These are phyloP conservation scores for Eurypyga helias DNA, from an alignment of 2,113 vertebrate genomes.

Conservation along the genomic window DNA sequence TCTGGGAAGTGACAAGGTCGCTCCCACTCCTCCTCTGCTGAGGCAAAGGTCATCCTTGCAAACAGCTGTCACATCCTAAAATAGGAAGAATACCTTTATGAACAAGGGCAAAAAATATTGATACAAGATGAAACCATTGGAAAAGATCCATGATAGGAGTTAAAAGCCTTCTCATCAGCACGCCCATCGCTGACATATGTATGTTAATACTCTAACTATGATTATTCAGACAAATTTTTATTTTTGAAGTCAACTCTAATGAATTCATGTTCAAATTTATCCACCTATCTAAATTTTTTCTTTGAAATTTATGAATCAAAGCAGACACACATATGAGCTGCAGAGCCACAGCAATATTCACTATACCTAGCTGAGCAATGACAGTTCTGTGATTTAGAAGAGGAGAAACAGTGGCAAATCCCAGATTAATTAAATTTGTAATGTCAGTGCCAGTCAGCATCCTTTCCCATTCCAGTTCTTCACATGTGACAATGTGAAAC, in stretches of 20 bases:
- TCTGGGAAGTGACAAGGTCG: background rate
- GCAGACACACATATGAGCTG: background rate
- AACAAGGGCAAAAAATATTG: background rate
- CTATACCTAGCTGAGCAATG: background rate
- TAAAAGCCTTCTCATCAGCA: background rate
- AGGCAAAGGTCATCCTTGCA: background rate
- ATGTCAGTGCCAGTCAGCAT: background rate
- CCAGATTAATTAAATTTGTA: slow-evolving; percentile 34
- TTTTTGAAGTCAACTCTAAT: background rate
- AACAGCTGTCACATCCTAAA: background rate
- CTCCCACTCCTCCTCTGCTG: background rate
- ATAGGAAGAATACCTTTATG: background rate
- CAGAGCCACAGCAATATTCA: slow-evolving; percentile 12
- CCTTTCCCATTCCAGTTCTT: background rate
- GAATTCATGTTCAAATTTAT: slow-evolving; percentile 23
- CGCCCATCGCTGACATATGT: background rate
- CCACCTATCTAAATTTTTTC: background rate
- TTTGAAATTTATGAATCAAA: slow-evolving; percentile 31
- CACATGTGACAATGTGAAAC: background rate
- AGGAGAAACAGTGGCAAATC: slow-evolving; percentile 15
- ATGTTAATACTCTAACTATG: background rate
- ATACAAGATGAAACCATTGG: background rate
- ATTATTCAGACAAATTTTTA: background rate
- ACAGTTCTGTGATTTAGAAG: slow-evolving; percentile 41
- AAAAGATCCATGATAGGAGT: background rate